Percentiles rank a stretch among this genome's conserved stretches.
phyloP scores from a whole-genome alignment of 2,888 invertebrate species.

The Beris chalybata region DNA sequence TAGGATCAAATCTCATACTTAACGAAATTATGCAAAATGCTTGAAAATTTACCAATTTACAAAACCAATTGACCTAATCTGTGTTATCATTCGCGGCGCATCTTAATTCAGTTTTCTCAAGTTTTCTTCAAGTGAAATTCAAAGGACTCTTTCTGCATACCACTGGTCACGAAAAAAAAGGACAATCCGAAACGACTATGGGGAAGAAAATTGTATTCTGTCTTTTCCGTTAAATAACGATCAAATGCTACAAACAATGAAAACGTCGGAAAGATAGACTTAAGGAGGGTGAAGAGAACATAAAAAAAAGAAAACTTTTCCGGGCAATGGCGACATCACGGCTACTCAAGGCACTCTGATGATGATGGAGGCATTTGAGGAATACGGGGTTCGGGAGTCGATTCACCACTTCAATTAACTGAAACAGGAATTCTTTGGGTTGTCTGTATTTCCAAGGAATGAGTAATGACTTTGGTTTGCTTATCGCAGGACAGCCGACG shows the following conservation, averaged over 20 bases:
- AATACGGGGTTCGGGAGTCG: background rate
- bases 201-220: background rate
- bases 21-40: slow-evolving; percentile 19
- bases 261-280: background rate
- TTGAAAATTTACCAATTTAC: slow-evolving; percentile 13
- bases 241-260: background rate
- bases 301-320: slow-evolving; percentile 5
- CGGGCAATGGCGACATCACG: slow-evolving; percentile 19
- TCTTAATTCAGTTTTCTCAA: background rate
- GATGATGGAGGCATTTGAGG: background rate
- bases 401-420: slow-evolving; percentile 19
- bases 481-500: background rate
- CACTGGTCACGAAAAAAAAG: background rate
- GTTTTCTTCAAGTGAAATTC: background rate
- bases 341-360: slow-evolving; percentile 18
- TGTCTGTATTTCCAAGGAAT: background rate
- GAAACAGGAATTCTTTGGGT: background rate
- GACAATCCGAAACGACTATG: background rate
- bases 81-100: background rate
- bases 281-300: slow-evolving; percentile 1
- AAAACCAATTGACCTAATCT: slow-evolving; percentile 24
- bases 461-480: slow-evolving; percentile 18
- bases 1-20: too few species aligned
- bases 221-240: too few species aligned
- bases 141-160: background rate